A percentile compares a stretch with the other conserved stretches of the same genome.
These are phyloP conservation scores for Lasioglossum figueresi DNA, from an alignment of 2,888 invertebrate genomes.

Conservation along the genomic window DNA sequence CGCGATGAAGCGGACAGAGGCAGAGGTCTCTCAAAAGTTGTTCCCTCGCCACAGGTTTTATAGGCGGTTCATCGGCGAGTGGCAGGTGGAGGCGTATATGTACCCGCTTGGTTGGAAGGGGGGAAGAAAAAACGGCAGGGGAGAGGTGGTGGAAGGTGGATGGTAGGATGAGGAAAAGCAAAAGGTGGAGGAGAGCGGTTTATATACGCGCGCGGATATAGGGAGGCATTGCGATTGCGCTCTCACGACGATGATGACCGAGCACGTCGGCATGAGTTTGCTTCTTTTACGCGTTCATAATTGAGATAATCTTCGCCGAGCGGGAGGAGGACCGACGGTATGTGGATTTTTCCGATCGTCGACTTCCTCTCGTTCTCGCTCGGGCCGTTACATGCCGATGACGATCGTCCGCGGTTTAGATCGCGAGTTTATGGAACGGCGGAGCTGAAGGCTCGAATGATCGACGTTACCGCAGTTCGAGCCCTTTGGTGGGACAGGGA, in stretches of 20 bases:
- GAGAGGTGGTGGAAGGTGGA: conserved; percentile 12
- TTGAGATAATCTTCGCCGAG: conserved; percentile 80
- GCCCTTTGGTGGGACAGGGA: not conserved
- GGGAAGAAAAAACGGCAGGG: conserved; percentile 19
- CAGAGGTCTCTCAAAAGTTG: conserved; percentile 62
- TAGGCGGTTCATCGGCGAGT: conserved; percentile 71
- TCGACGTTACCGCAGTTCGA: not conserved
- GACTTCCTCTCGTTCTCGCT: conserved; percentile 70
- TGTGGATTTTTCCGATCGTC: conserved; percentile 78
- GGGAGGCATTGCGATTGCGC: conserved; percentile 66
- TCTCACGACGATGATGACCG: conserved; percentile 76
- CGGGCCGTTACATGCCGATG: conserved; percentile 39
- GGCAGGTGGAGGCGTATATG: conserved; percentile 77
- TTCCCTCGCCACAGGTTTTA: conserved; percentile 73
- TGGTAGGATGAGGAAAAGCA: conserved; percentile 36
- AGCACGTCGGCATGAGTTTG: conserved; percentile 78
- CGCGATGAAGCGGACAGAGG: not conserved
- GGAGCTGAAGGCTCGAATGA: not conserved
- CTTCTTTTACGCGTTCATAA: conserved; percentile 81
- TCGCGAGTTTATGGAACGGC: conserved; percentile 38
- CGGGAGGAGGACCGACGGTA: conserved; percentile 73
- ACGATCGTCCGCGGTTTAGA: conserved; percentile 21
- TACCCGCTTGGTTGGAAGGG: conserved; percentile 26
- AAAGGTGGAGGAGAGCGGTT: conserved; percentile 52
- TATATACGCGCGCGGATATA: conserved; percentile 47